phyloP scores from a whole-genome alignment of 2,888 invertebrate genomes.

The Abrostola tripartita region DNA sequence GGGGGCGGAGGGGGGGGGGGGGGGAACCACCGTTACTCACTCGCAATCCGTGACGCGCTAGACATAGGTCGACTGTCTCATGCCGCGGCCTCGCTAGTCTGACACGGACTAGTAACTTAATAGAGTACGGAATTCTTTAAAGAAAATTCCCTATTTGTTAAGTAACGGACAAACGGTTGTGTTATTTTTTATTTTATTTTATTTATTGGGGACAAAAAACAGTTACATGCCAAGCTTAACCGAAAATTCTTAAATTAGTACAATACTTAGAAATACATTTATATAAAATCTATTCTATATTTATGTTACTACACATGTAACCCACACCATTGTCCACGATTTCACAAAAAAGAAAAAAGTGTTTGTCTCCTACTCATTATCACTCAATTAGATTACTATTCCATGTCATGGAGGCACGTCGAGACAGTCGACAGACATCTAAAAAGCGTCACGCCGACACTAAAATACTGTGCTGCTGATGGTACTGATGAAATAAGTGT shows the following conservation, averaged over 20 bases:
- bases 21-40: conserved; percentile 80
- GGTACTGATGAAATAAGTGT: conserved; percentile 69
- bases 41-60: conserved; percentile 68
- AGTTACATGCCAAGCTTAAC: too few relatives aligned
- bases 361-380: not conserved
- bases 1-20: conserved; percentile 49
- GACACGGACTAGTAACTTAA: conserved; percentile 12
- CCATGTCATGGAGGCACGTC: not conserved
- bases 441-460: conserved; percentile 70
- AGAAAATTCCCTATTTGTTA: too few relatives aligned
- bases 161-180: too few relatives aligned
- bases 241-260: too few relatives aligned
- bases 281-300: too few relatives aligned
- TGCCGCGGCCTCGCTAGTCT: conserved; percentile 6
- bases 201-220: too few relatives aligned
- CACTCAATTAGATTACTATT: conserved; percentile 27
- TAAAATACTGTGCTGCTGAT: conserved; percentile 74
- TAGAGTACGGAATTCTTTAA: not conserved
- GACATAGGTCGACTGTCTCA: conserved; percentile 63
- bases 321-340: too few relatives aligned
- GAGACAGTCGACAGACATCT: conserved; percentile 71
- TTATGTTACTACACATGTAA: too few relatives aligned
- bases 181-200: too few relatives aligned
- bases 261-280: too few relatives aligned
- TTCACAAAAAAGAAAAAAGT: too few relatives aligned